These are phyloP conservation scores for Andrena camellia DNA, from an alignment of 2,888 invertebrate species.

Conservation along the genomic window DNA sequence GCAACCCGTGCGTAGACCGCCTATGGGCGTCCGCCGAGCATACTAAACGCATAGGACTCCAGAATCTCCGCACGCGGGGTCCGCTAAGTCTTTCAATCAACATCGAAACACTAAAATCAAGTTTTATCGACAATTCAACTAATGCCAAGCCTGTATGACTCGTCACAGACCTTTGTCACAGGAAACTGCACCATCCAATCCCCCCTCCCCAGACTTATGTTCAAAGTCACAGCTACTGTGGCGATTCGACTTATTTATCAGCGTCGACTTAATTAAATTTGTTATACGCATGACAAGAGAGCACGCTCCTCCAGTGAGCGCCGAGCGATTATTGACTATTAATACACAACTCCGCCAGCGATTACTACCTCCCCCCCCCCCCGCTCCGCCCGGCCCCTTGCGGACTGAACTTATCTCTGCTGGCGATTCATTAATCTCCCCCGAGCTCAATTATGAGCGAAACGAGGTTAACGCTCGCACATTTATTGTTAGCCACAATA, in stretches of 20 bases:
- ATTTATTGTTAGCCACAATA: slow-evolving; percentile 14
- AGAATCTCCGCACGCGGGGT: too few species aligned
- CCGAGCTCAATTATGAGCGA: slow-evolving; percentile 26
- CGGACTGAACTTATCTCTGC: slow-evolving; percentile 5
- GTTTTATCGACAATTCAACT: too few species aligned
- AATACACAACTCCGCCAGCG: background rate
- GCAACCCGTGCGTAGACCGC: too few species aligned
- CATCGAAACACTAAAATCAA: too few species aligned
- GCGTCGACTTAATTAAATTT: background rate
- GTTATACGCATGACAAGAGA: background rate
- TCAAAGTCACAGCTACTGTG: background rate
- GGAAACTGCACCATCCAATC: too few species aligned
- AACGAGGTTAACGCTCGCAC: slow-evolving; percentile 36
- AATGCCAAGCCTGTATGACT: too few species aligned
- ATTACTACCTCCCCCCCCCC: background rate
- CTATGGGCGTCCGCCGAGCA: too few species aligned
- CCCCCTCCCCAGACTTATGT: background rate
- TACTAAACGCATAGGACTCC: too few species aligned
- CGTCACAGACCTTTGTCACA: too few species aligned
- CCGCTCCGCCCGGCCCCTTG: too few species aligned
- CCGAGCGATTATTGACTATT: background rate
- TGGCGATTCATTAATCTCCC: slow-evolving; percentile 24
- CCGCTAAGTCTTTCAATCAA: too few species aligned
- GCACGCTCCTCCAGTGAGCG: background rate
- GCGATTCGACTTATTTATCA: background rate